These are phyloP conservation scores for Panulirus ornatus DNA, from an alignment of 1,140 invertebrate genomes.

Conservation along the genomic window DNA sequence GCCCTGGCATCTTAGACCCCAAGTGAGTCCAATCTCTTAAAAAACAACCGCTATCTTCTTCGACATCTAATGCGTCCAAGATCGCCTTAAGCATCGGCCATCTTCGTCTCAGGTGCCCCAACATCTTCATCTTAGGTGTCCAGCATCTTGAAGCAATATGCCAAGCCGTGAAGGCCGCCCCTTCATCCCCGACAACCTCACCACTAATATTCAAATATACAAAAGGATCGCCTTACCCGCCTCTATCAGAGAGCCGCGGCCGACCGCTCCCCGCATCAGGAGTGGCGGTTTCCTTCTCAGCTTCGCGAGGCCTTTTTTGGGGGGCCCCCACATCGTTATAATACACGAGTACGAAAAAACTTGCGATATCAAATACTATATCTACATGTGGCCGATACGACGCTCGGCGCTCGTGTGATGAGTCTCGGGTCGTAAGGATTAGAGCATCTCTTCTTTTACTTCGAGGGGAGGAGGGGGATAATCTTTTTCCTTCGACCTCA, in stretches of 20 bases:
- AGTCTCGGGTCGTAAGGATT: too few species aligned
- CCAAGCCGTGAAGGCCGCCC: neutral
- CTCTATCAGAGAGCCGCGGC: neutral
- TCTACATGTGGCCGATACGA: too few species aligned
- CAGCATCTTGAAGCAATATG: neutral
- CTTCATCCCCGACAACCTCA: neutral
- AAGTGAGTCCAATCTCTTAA: too few species aligned
- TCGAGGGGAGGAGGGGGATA: too few species aligned
- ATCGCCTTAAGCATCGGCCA: neutral
- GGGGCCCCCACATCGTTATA: too few species aligned
- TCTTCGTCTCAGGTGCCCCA: neutral
- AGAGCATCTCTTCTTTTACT: too few species aligned
- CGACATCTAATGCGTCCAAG: neutral
- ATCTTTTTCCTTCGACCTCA: too few species aligned
- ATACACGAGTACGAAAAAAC: too few species aligned
- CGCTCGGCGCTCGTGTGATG: too few species aligned
- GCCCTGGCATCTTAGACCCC: too few species aligned
- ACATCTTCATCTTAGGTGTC: neutral
- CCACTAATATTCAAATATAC: conserved; percentile 5
- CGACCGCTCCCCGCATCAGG: neutral
- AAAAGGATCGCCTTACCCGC: neutral
- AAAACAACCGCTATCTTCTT: too few species aligned
- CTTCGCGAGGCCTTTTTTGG: neutral
- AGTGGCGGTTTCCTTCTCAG: neutral
- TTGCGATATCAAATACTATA: too few species aligned